A percentile compares a stretch with the other conserved stretches of the same genome.
These are phyloP conservation scores for Crocuta crocuta DNA, from an alignment of 2,113 vertebrate species.

Conservation along the genomic window DNA sequence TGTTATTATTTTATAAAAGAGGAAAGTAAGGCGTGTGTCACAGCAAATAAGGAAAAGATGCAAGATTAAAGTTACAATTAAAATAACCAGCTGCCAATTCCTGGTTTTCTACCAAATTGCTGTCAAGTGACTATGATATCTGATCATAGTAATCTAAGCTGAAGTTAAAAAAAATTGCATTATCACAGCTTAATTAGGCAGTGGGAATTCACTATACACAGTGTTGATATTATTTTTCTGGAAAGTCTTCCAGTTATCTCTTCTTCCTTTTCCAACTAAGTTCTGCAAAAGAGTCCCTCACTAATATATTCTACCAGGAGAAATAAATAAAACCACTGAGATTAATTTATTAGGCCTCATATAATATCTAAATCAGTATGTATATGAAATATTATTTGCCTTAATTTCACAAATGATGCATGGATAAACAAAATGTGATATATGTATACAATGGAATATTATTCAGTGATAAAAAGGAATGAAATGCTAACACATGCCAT, in stretches of 20 bases:
- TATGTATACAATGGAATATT: neutral
- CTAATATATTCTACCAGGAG: neutral
- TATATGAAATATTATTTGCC: neutral
- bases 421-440: neutral
- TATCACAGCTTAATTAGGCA: slow-evolving; percentile 21
- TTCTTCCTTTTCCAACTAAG: neutral
- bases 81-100: slow-evolving; percentile 50
- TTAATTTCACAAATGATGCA: neutral
- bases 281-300: neutral
- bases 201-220: neutral
- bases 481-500: neutral
- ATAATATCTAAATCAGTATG: neutral
- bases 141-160: slow-evolving; percentile 32
- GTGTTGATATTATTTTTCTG: neutral
- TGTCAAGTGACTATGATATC: slow-evolving; percentile 11
- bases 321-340: slow-evolving; percentile 18
- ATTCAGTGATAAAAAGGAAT: neutral
- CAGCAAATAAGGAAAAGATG: slow-evolving; percentile 48
- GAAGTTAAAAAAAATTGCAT: neutral
- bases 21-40: slow-evolving; percentile 52
- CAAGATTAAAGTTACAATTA: slow-evolving; percentile 53
- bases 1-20: slow-evolving; percentile 50
- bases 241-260: neutral
- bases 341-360: neutral
- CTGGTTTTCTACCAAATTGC: slow-evolving; percentile 26